A percentile compares a stretch with the other conserved stretches of the same genome.
Evolutionary conservation across 2,113 vertebrate genomes (phyloP).

Genomic region (Aphyosemion australe): DNA sequence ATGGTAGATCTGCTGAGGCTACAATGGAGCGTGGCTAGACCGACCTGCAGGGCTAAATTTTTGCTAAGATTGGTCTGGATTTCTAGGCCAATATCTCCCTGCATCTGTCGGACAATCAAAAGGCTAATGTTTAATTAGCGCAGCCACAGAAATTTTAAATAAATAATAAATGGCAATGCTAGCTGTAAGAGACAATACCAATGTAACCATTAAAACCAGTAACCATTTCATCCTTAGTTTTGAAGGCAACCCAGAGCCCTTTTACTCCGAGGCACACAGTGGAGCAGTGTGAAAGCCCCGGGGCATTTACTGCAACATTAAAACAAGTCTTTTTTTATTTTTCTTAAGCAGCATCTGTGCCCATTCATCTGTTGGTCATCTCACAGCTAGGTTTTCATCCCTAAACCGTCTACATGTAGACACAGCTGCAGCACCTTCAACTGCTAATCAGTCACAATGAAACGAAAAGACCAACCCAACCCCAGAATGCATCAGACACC

Average conservation of each 20-base stretch:
- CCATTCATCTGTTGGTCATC: constrained; percentile 34
- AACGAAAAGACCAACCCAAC: not conserved
- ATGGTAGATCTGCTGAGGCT: too few species aligned
- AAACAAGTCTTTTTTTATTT: constrained; percentile 37
- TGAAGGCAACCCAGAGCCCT: constrained; percentile 19
- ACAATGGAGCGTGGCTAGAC: too few species aligned
- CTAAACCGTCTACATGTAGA: not conserved
- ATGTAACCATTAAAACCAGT: too few species aligned
- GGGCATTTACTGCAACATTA: constrained; percentile 28
- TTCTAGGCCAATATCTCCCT: too few species aligned
- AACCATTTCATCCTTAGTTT: too few species aligned
- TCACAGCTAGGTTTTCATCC: not conserved
- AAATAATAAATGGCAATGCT: too few species aligned
- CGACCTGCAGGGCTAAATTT: too few species aligned
- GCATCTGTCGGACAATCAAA: too few species aligned
- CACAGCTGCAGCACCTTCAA: constrained; percentile 2
- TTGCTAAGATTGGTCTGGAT: too few species aligned
- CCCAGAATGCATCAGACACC: constrained; percentile 20
- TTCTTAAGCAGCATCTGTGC: constrained; percentile 38
- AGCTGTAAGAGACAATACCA: too few species aligned
- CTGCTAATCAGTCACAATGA: constrained; percentile 12
- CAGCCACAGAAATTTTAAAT: too few species aligned
- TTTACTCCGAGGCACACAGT: constrained; percentile 41
- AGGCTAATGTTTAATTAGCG: too few species aligned
- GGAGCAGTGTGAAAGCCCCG: constrained; percentile 36